Conservation (phyloP, 2,888 invertebrate species). For the Agrilus biguttatus region DNA sequence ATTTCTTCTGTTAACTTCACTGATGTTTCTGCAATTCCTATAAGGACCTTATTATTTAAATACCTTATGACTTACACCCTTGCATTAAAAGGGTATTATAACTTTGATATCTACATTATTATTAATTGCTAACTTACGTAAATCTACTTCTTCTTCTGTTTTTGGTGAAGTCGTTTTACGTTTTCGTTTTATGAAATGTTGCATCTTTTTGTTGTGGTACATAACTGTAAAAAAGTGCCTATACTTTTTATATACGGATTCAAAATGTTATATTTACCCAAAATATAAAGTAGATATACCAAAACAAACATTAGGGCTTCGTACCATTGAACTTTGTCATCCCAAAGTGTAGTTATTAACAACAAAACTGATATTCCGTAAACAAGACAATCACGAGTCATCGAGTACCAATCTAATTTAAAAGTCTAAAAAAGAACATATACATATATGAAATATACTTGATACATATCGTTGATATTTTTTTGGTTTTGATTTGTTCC, state of each 20-base stretch:
- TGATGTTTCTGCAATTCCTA: neutral
- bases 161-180: neutral
- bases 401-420: conserved; percentile 55
- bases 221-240: conserved; percentile 2
- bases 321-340: conserved; percentile 57
- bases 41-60: no score
- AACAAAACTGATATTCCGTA: conserved; percentile 52
- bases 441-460: no score
- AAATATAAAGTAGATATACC: conserved; percentile 52
- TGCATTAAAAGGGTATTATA: neutral
- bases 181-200: neutral
- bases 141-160: neutral
- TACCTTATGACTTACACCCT: neutral
- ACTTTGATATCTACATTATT: neutral
- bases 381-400: conserved; percentile 53
- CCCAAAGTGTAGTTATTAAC: conserved; percentile 48
- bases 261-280: conserved; percentile 29
- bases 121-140: neutral
- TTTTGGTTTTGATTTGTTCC: no score
- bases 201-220: conserved; percentile 4
- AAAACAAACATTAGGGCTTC: conserved; percentile 54
- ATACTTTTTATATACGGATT: neutral
- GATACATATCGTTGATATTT: no score
- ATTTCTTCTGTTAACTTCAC: no score
- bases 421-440: conserved; percentile 33